Evolutionary conservation across 1,140 invertebrate species (phyloP).

Genomic region (Campodea augens): DNA sequence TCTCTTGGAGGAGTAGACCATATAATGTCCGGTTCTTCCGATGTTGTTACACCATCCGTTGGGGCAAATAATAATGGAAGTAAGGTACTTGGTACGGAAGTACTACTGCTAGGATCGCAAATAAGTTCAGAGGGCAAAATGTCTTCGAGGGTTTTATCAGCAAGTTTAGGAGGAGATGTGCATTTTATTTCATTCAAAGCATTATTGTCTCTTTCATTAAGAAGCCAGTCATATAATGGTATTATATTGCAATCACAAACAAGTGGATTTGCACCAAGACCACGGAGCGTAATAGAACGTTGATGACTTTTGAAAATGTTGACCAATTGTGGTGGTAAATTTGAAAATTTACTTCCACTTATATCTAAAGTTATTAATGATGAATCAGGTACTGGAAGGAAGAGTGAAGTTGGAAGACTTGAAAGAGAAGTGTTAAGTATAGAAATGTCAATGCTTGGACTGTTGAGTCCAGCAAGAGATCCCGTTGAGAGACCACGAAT

Average conservation of each 20-base stretch:
- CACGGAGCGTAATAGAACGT: conserved; percentile 45
- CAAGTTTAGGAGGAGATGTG: conserved; percentile 41
- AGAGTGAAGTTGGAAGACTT: conserved; percentile 49
- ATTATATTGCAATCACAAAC: conserved; percentile 65
- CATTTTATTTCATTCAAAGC: conserved; percentile 39
- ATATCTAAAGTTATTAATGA: conserved; percentile 57
- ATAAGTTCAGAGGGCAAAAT: conserved; percentile 58
- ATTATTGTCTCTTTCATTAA: conserved; percentile 24
- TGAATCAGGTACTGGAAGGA: conserved; percentile 75
- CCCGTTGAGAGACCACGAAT: conserved; percentile 60
- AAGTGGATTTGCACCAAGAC: conserved; percentile 55
- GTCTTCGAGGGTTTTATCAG: conserved; percentile 42
- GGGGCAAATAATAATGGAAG: conserved; percentile 18
- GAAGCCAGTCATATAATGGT: conserved; percentile 55
- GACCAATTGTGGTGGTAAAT: conserved; percentile 51
- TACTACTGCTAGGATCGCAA: conserved; percentile 35
- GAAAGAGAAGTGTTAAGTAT: conserved; percentile 60
- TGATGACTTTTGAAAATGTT: conserved; percentile 57
- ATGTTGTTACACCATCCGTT: conserved; percentile 20
- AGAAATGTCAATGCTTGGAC: conserved; percentile 41
- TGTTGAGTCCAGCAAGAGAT: conserved; percentile 58
- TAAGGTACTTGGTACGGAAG: conserved; percentile 29
- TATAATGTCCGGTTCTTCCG: conserved; percentile 55
- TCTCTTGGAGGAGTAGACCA: conserved; percentile 53
- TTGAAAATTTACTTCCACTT: conserved; percentile 50